A percentile compares a stretch with the other conserved stretches of the same genome.
These are phyloP conservation scores for Neolamprologus devosi DNA, from an alignment of 2,113 vertebrate species.

Conservation along the genomic window DNA sequence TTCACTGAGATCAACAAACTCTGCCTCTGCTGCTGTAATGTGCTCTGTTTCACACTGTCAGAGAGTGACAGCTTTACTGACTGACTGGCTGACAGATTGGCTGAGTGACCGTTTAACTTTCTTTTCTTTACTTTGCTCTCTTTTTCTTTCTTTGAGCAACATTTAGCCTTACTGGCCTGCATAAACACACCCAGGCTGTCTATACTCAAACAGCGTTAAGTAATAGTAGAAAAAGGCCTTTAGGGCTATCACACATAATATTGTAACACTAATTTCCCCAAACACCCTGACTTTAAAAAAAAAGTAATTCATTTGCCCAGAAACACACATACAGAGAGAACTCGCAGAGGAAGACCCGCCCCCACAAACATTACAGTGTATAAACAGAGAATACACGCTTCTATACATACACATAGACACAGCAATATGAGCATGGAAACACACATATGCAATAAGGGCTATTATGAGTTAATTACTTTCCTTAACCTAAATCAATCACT, in stretches of 20 bases:
- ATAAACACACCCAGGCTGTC: not conserved
- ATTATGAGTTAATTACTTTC: slow-evolving; percentile 56
- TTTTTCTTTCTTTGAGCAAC: not conserved
- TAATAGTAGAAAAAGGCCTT: slow-evolving; percentile 44
- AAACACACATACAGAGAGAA: not conserved
- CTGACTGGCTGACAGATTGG: not conserved
- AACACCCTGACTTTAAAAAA: not conserved
- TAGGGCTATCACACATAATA: slow-evolving; percentile 33
- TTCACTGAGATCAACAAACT: slow-evolving; percentile 35
- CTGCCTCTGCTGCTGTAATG: slow-evolving; percentile 19
- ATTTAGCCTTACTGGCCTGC: not conserved
- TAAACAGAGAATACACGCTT: not conserved
- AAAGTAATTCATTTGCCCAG: slow-evolving; percentile 12
- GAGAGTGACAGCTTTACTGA: slow-evolving; percentile 10
- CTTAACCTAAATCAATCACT: slow-evolving; percentile 39
- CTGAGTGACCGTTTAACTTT: not conserved
- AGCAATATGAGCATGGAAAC: not conserved
- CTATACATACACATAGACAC: not conserved
- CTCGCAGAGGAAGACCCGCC: not conserved
- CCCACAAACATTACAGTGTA: not conserved
- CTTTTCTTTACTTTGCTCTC: not conserved
- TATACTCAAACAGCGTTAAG: slow-evolving; percentile 16
- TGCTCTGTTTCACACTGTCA: slow-evolving; percentile 9
- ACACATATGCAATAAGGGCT: slow-evolving; percentile 6
- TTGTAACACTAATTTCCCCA: slow-evolving; percentile 48